Percentiles rank a stretch among this genome's conserved stretches.
Evolutionary conservation across 2,797 vertebrate genomes (phyloP).

Genomic region (Remorina albescens): DNA sequence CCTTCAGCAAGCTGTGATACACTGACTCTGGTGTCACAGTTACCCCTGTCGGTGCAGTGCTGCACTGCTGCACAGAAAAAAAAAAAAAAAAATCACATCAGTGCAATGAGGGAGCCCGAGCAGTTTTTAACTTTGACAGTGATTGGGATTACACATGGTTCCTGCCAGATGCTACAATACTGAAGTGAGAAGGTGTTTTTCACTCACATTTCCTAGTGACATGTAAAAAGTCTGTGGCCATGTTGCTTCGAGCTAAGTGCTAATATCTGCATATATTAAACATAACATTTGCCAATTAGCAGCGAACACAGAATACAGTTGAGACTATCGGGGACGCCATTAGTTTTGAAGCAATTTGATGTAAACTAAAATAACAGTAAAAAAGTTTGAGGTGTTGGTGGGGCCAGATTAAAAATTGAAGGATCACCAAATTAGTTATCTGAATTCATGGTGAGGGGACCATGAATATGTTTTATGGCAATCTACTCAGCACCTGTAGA

Average conservation of each 20-base stretch:
- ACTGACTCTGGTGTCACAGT: not conserved
- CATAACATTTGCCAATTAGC: no score
- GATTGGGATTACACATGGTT: not conserved
- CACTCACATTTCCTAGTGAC: not conserved
- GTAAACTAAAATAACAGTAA: no score
- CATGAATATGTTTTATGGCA: not conserved
- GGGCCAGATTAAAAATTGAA: no score
- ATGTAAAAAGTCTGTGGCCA: not conserved
- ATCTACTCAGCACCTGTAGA: not conserved
- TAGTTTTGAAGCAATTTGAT: no score
- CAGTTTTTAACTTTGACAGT: not conserved
- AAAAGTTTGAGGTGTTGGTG: no score
- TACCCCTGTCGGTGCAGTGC: not conserved
- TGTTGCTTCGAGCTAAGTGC: no score
- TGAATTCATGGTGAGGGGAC: not conserved
- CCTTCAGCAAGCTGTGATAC: slow-evolving; percentile 4
- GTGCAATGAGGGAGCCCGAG: not conserved
- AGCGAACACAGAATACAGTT: no score
- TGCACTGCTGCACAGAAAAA: not conserved
- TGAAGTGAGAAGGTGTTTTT: no score
- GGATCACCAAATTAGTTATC: not conserved
- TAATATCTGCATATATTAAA: no score
- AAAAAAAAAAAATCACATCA: slow-evolving; percentile 3
- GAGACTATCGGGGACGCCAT: no score
- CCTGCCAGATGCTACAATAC: not conserved